Percentiles rank a stretch among this genome's conserved stretches.
Evolutionary conservation across 2,113 vertebrate species (phyloP).

Genomic region (Elanoides forficatus): DNA sequence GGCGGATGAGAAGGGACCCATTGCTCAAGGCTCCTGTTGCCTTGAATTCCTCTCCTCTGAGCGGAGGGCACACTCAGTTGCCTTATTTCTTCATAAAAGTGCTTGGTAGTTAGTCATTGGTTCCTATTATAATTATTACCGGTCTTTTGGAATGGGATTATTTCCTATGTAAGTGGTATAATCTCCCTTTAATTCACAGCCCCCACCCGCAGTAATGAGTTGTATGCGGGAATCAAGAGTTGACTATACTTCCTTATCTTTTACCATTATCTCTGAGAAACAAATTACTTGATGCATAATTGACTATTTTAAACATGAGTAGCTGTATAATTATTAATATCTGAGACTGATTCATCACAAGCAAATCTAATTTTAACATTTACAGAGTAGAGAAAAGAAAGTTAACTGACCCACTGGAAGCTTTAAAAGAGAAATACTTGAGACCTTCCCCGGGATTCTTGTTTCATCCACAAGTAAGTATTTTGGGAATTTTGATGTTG

Average conservation of each 20-base stretch:
- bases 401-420: slow-evolving; percentile 95
- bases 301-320: slow-evolving; percentile 30
- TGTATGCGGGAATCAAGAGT: neutral
- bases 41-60: neutral
- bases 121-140: neutral
- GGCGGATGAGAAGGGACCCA: neutral
- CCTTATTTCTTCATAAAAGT: neutral
- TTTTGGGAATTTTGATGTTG: slow-evolving; percentile 68
- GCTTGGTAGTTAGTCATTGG: neutral
- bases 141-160: neutral
- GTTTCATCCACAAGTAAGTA: slow-evolving; percentile 98
- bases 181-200: neutral
- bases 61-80: neutral
- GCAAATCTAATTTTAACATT: slow-evolving; percentile 85
- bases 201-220: neutral
- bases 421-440: slow-evolving; percentile 99
- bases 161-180: neutral
- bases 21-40: neutral
- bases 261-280: neutral
- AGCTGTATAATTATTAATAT: slow-evolving; percentile 28
- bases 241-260: neutral
- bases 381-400: slow-evolving; percentile 99
- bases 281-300: neutral
- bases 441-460: slow-evolving; percentile 93
- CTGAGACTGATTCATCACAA: slow-evolving; percentile 60